Evolutionary conservation across 2,113 vertebrate species (phyloP).

Genomic region (Cryptomyrus ogoouensis): DNA sequence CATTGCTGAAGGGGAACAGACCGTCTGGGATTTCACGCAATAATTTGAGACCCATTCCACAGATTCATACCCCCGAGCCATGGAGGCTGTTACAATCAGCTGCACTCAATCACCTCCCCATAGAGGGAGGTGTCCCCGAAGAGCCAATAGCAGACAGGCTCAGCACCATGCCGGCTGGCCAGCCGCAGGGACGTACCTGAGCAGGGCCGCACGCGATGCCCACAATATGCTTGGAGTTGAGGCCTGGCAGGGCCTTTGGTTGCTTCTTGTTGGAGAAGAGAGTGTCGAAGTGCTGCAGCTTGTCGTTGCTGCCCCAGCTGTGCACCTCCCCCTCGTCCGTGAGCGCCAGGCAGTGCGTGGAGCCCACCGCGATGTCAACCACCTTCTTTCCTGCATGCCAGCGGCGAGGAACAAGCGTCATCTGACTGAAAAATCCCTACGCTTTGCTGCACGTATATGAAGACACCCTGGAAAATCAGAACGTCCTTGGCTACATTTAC

Average conservation of each 20-base stretch:
- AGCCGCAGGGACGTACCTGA: conserved; percentile 63
- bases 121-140: neutral
- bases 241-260: conserved; percentile 78
- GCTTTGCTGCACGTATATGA: neutral
- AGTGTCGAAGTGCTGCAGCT: conserved; percentile 95
- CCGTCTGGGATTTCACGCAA: neutral
- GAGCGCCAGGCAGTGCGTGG: conserved; percentile 88
- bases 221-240: conserved; percentile 89
- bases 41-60: neutral
- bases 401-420: neutral
- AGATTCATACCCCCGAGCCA: neutral
- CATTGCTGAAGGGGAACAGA: neutral
- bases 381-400: conserved; percentile 80
- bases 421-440: neutral
- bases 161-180: neutral
- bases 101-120: neutral
- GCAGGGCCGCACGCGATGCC: conserved; percentile 92
- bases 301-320: conserved; percentile 97
- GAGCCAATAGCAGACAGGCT: neutral
- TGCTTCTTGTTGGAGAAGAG: conserved; percentile 90
- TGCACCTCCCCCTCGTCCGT: conserved; percentile 93
- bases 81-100: neutral
- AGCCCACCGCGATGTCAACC: conserved; percentile 89
- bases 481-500: neutral
- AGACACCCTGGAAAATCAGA: neutral